Conservation (phyloP, 2,888 invertebrate species). For the Lypha dubia region DNA sequence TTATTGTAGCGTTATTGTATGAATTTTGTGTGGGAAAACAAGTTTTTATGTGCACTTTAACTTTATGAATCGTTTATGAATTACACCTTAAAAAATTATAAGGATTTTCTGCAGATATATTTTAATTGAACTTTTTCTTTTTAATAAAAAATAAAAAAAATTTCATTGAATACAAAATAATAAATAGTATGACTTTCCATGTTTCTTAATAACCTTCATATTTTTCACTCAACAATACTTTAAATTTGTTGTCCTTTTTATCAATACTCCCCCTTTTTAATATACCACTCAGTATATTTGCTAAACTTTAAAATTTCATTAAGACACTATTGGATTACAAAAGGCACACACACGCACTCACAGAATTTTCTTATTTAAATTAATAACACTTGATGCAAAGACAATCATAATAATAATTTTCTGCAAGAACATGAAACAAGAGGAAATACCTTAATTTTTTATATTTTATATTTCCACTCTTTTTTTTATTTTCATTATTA, state of each 20-base stretch:
- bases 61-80: too few relatives aligned
- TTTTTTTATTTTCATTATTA: constrained; percentile 4
- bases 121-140: too few relatives aligned
- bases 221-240: not conserved
- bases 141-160: too few relatives aligned
- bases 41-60: too few relatives aligned
- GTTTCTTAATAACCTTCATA: too few relatives aligned
- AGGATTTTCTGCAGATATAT: too few relatives aligned
- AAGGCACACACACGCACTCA: constrained; percentile 12
- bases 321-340: constrained; percentile 61
- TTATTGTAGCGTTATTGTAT: too few relatives aligned
- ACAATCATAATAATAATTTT: constrained; percentile 71
- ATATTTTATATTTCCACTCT: constrained; percentile 62
- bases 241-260: not conserved
- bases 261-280: not conserved
- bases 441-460: constrained; percentile 57
- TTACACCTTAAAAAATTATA: too few relatives aligned
- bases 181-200: too few relatives aligned
- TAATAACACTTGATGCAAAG: constrained; percentile 72
- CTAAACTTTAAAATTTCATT: constrained; percentile 49
- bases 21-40: too few relatives aligned
- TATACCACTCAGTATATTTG: too few relatives aligned
- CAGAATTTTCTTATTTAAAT: constrained; percentile 51
- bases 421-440: constrained; percentile 64
- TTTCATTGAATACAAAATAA: too few relatives aligned